Conservation (phyloP, 2,888 invertebrate genomes). For the Holacanthella duospinosa region DNA sequence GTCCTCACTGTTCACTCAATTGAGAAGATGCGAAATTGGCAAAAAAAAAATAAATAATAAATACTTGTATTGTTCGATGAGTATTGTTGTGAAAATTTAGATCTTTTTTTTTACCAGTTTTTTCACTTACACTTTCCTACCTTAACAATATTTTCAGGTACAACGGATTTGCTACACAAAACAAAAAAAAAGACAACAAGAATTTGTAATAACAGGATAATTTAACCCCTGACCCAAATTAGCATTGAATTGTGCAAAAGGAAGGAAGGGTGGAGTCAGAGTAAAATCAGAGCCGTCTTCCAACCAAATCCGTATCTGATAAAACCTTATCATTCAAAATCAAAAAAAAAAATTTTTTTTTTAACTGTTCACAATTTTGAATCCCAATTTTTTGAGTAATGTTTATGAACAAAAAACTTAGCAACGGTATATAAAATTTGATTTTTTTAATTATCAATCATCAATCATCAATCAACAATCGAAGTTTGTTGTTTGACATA, state of each 20-base stretch:
- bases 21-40: no score
- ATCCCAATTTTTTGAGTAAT: background rate
- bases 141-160: background rate
- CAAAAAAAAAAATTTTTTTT: background rate
- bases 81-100: background rate
- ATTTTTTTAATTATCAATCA: no score
- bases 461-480: no score
- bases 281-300: no score
- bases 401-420: no score
- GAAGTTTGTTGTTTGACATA: no score
- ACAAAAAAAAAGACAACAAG: background rate
- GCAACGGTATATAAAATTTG: no score
- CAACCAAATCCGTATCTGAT: background rate
- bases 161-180: background rate
- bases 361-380: background rate
- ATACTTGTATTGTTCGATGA: no score
- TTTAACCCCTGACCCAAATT: constrained; percentile 23
- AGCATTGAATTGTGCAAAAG: constrained; percentile 18
- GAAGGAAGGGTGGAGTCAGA: constrained; percentile 27
- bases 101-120: background rate
- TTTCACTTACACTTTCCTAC: background rate
- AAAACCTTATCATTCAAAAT: background rate
- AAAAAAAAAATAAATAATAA: no score
- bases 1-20: background rate
- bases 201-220: background rate